A percentile compares a stretch with the other conserved stretches of the same genome.
Conservation (phyloP, 2,888 invertebrate species). For the Phyllotreta cruciferae region DNA sequence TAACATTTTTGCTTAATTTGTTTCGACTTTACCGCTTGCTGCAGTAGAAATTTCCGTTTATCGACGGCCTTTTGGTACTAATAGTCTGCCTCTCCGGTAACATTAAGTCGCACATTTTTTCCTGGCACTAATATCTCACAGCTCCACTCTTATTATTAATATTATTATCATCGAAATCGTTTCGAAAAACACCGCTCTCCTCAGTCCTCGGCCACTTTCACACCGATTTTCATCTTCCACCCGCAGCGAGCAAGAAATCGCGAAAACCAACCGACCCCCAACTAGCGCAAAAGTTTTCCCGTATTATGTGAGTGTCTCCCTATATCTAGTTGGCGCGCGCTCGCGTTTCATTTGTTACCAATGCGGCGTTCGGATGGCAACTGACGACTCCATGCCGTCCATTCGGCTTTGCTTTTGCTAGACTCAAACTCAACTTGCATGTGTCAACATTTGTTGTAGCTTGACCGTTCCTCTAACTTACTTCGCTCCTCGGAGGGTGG, state of each 20-base stretch:
- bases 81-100: conserved; percentile 21
- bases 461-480: conserved; percentile 33
- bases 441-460: conserved; percentile 40
- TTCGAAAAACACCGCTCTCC: conserved; percentile 15
- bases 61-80: conserved; percentile 2
- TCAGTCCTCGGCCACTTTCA: conserved; percentile 26
- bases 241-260: conserved; percentile 14
- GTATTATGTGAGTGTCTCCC: conserved; percentile 1
- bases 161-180: too few relatives aligned
- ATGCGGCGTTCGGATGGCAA: conserved; percentile 51
- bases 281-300: conserved; percentile 32
- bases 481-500: conserved; percentile 32
- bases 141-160: conserved; percentile 30
- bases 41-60: conserved; percentile 23
- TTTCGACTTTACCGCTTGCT: conserved; percentile 30
- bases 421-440: conserved; percentile 40
- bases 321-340: conserved; percentile 38
- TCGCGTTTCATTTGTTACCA: conserved; percentile 47
- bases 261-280: conserved; percentile 4
- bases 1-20: conserved; percentile 31
- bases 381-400: conserved; percentile 41
- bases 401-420: conserved; percentile 24
- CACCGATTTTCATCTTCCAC: background rate
- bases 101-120: conserved; percentile 35
- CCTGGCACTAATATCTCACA: conserved; percentile 30